These are phyloP conservation scores for Drosophila burlai DNA, from an alignment of 1,140 invertebrate genomes.

Conservation along the genomic window DNA sequence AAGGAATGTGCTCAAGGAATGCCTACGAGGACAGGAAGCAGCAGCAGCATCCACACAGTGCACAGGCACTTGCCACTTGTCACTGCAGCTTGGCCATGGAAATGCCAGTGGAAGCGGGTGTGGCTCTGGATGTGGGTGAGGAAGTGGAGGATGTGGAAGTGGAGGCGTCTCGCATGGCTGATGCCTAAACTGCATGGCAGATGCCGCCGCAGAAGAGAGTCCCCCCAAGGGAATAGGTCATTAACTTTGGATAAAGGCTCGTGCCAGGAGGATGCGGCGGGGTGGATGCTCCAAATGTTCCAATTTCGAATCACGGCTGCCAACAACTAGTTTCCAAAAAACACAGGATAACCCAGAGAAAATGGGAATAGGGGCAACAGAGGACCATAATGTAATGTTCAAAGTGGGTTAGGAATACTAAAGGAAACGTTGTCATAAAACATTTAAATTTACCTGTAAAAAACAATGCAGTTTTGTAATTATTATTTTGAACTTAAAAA, in stretches of 20 bases:
- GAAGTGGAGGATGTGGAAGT: constrained; percentile 5
- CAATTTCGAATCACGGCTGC: constrained; percentile 7
- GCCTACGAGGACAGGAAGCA: constrained; percentile 10
- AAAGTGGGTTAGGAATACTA: not conserved
- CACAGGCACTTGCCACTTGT: constrained; percentile 23
- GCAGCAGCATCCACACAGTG: not conserved
- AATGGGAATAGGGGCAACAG: too few relatives aligned
- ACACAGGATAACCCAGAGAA: not conserved
- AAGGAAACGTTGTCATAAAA: not conserved
- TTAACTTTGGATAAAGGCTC: constrained; percentile 47
- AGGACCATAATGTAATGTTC: too few relatives aligned
- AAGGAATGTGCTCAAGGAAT: constrained; percentile 8
- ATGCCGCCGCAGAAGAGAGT: constrained; percentile 30
- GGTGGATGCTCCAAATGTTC: constrained; percentile 12
- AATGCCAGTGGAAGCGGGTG: constrained; percentile 6
- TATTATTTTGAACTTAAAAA: not conserved
- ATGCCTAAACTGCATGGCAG: constrained; percentile 46
- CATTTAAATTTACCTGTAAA: too few relatives aligned
- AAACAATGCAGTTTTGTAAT: not conserved
- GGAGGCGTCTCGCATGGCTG: constrained; percentile 49
- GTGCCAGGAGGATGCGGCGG: not conserved
- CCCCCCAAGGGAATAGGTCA: constrained; percentile 52
- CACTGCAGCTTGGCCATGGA: constrained; percentile 18
- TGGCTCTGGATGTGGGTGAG: not conserved
- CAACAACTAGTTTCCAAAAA: not conserved